Evolutionary conservation across 1,140 invertebrate species (phyloP).

Genomic region (Palaemon carinicauda): DNA sequence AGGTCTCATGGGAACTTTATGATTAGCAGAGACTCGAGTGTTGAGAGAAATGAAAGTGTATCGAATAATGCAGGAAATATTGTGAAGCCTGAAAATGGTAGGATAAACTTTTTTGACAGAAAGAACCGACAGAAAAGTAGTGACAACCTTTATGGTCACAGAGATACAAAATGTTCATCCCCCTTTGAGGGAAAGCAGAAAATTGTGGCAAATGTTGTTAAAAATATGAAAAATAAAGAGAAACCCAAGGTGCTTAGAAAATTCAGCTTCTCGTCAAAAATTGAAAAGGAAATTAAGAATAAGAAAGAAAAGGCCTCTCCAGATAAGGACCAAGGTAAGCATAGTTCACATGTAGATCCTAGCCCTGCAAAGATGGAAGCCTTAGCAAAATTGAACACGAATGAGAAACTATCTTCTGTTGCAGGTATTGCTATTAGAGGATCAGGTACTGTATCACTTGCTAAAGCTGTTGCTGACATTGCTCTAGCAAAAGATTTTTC

Average conservation of each 20-base stretch:
- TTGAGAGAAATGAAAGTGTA: neutral
- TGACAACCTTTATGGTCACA: constrained; percentile 9
- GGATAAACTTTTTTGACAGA: constrained; percentile 4
- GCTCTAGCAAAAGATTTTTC: neutral
- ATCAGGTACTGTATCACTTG: neutral
- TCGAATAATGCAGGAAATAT: neutral
- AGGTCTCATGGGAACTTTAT: constrained; percentile 43
- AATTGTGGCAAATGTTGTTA: constrained; percentile 38
- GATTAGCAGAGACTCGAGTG: constrained; percentile 30
- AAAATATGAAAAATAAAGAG: constrained; percentile 53
- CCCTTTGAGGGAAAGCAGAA: constrained; percentile 45
- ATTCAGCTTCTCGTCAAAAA: constrained; percentile 41
- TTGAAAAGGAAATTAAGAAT: constrained; percentile 41
- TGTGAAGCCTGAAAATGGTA: neutral
- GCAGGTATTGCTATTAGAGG: neutral
- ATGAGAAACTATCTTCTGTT: neutral
- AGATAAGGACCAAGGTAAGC: neutral
- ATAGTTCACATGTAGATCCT: neutral
- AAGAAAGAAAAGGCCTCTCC: constrained; percentile 16
- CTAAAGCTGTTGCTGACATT: constrained; percentile 36
- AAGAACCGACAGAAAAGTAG: constrained; percentile 15
- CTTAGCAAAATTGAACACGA: too few relatives aligned
- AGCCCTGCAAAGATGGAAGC: neutral
- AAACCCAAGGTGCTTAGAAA: constrained; percentile 37
- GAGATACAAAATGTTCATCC: constrained; percentile 34